Evolutionary conservation across 2,113 vertebrate species (phyloP).

Genomic region (Nematolebias whitei): DNA sequence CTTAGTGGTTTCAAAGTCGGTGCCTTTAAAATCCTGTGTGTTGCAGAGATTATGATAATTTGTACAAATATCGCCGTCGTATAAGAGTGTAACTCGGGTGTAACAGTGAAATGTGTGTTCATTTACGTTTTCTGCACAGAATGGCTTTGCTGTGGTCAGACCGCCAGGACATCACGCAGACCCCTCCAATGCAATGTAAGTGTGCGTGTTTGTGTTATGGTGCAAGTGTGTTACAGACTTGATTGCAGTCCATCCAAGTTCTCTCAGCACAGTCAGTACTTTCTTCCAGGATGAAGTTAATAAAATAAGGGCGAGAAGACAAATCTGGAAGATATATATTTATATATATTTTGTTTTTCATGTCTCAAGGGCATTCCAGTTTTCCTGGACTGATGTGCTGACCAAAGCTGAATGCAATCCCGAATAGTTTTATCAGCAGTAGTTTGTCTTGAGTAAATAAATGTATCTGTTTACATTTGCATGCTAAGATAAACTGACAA

Average conservation of each 20-base stretch:
- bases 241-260: slow-evolving; percentile 2
- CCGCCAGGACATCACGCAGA: slow-evolving; percentile 92
- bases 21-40: too few relatives aligned
- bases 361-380: too few relatives aligned
- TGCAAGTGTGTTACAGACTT: slow-evolving; percentile 6
- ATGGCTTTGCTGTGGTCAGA: slow-evolving; percentile 92
- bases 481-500: too few relatives aligned
- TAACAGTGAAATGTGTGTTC: not conserved
- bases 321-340: too few relatives aligned
- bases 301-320: too few relatives aligned
- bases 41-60: not conserved
- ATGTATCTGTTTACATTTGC: too few relatives aligned
- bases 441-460: too few relatives aligned
- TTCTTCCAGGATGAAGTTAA: not conserved
- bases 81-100: not conserved
- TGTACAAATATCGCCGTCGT: not conserved
- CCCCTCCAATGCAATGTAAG: slow-evolving; percentile 90
- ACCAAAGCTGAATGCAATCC: too few relatives aligned
- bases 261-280: slow-evolving; percentile 37
- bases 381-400: too few relatives aligned
- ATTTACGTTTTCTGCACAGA: slow-evolving; percentile 76
- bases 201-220: slow-evolving; percentile 39
- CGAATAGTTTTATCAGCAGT: too few relatives aligned
- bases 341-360: too few relatives aligned
- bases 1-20: not conserved